Conservation (phyloP, 92 coral and sea anemone genomes). For the Zoanthus sociatus region DNA sequence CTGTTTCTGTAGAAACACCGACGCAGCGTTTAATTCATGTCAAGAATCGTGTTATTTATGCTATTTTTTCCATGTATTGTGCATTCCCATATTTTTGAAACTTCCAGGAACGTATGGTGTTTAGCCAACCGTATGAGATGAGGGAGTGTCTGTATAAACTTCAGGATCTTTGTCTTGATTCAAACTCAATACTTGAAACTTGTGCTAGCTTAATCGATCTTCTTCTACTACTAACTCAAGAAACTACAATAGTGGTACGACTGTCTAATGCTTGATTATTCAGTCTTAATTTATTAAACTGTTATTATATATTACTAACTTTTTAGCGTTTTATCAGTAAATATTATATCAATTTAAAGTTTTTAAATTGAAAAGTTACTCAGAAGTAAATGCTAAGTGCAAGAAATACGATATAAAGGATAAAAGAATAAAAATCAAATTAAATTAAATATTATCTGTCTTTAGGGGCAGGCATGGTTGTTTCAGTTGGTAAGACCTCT, state of each 20-base stretch:
- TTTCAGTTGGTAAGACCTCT: no score
- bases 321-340: not conserved
- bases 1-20: no score
- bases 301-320: not conserved
- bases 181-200: slow-evolving; percentile 64
- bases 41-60: not conserved
- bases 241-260: slow-evolving; percentile 62
- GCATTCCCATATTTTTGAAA: slow-evolving; percentile 15
- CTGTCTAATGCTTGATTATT: slow-evolving; percentile 8
- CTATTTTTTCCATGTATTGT: not conserved
- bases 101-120: slow-evolving; percentile 27
- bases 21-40: no score
- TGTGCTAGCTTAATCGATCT: slow-evolving; percentile 70
- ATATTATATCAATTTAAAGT: no score
- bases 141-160: slow-evolving; percentile 69
- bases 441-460: no score
- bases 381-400: no score
- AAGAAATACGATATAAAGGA: no score
- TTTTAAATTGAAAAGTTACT: no score
- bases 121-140: slow-evolving; percentile 33
- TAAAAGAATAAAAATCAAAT: no score
- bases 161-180: slow-evolving; percentile 70
- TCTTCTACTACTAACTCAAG: slow-evolving; percentile 64
- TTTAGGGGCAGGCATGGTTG: no score
- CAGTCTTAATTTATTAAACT: not conserved